phyloP scores from a whole-genome alignment of 2,113 vertebrate species.

The Megalops atlanticus region DNA sequence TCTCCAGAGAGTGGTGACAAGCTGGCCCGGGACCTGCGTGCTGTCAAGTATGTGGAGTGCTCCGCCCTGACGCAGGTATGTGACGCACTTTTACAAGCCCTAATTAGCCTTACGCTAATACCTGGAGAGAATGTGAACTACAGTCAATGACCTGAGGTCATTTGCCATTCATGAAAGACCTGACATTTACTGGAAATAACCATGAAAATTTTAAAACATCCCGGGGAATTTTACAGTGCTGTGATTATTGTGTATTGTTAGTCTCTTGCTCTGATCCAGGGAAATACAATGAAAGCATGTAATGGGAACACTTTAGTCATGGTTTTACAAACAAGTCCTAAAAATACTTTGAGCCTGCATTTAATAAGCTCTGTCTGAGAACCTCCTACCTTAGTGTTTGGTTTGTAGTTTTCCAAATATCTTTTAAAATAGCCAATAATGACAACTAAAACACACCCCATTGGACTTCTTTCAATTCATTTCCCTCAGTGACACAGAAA shows the following conservation, averaged over 20 bases:
- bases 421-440: too few species aligned
- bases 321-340: too few species aligned
- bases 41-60: slow-evolving; percentile 97
- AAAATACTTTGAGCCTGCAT: too few species aligned
- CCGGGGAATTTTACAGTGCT: neutral
- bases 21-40: slow-evolving; percentile 88
- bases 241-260: slow-evolving; percentile 46
- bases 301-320: too few species aligned
- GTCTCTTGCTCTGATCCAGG: neutral
- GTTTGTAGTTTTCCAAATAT: too few species aligned
- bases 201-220: neutral
- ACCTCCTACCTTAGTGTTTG: too few species aligned
- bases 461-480: too few species aligned
- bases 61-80: slow-evolving; percentile 93
- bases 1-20: slow-evolving; percentile 91
- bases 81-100: neutral
- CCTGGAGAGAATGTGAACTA: neutral
- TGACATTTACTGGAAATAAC: neutral
- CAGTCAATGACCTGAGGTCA: neutral
- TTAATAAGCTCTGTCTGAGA: too few species aligned
- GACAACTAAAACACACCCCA: too few species aligned
- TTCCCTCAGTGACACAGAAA: too few species aligned
- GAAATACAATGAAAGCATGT: too few species aligned
- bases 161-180: neutral
- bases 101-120: slow-evolving; percentile 17